A percentile compares a stretch with the other conserved stretches of the same genome.
These are phyloP conservation scores for Hemicordylus capensis DNA, from an alignment of 2,113 vertebrate genomes.

Conservation along the genomic window DNA sequence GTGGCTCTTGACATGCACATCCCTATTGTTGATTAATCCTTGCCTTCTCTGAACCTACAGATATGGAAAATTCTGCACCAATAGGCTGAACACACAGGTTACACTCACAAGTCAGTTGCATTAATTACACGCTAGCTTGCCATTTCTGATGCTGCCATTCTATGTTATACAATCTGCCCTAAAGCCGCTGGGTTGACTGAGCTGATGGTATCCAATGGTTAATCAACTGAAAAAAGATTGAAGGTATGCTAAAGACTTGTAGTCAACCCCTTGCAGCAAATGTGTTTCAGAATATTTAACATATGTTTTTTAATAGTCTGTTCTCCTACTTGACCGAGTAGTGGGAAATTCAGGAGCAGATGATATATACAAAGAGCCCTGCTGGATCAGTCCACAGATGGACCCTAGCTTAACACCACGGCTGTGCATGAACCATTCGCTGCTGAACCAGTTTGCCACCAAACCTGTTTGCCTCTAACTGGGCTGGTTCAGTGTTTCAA, in stretches of 20 bases:
- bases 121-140: background rate
- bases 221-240: conserved; percentile 7
- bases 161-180: conserved; percentile 4
- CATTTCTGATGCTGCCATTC: conserved; percentile 8
- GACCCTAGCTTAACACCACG: no score
- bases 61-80: background rate
- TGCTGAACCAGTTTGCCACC: no score
- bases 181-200: background rate
- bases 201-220: conserved; percentile 12
- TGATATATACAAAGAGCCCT: background rate
- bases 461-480: no score
- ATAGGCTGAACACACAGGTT: background rate
- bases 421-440: no score
- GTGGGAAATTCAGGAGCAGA: background rate
- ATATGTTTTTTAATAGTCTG: no score
- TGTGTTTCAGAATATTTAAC: background rate
- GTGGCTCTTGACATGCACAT: background rate
- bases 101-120: background rate
- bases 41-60: background rate
- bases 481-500: no score
- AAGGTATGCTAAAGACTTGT: background rate
- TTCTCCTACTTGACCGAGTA: background rate
- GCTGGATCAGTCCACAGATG: no score
- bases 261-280: background rate
- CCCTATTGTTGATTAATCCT: background rate